Conservation (phyloP, 2,888 invertebrate genomes). For the Mythimna ferrago region DNA sequence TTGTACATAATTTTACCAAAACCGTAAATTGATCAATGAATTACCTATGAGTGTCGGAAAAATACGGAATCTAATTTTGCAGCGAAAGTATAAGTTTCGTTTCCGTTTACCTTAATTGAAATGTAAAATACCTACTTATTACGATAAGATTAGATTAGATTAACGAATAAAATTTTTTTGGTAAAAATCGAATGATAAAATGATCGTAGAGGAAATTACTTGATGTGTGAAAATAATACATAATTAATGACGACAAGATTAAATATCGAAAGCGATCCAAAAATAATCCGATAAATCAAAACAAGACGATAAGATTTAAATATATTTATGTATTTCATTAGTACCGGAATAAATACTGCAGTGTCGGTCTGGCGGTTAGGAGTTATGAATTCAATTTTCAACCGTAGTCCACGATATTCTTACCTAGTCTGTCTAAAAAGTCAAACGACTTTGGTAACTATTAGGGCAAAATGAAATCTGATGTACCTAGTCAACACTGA, state of each 20-base stretch:
- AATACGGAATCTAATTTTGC: slow-evolving; percentile 5
- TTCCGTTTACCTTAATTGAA: slow-evolving; percentile 40
- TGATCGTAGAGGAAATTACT: slow-evolving; percentile 4
- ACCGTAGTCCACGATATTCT: neutral
- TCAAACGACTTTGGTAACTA: too few relatives aligned
- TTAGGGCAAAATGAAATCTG: too few relatives aligned
- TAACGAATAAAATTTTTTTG: slow-evolving; percentile 1
- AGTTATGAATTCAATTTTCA: neutral
- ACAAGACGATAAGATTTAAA: slow-evolving; percentile 25
- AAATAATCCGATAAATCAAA: slow-evolving; percentile 18
- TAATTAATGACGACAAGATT: slow-evolving; percentile 44
- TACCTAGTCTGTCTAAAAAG: neutral
- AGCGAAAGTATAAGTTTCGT: slow-evolving; percentile 2
- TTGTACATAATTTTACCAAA: slow-evolving; percentile 11
- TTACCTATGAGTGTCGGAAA: slow-evolving; percentile 1
- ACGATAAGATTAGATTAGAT: slow-evolving; percentile 54
- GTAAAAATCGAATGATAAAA: slow-evolving; percentile 22
- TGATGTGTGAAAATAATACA: slow-evolving; percentile 10
- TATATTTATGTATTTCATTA: neutral
- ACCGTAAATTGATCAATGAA: slow-evolving; percentile 3
- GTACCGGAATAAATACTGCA: slow-evolving; percentile 5
- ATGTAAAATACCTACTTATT: slow-evolving; percentile 9
- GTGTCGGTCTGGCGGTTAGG: neutral
- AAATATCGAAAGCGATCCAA: slow-evolving; percentile 2
- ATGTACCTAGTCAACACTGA: too few relatives aligned